Evolutionary conservation across 2,113 vertebrate species (phyloP).

Genomic region (Scartelaos histophorus): DNA sequence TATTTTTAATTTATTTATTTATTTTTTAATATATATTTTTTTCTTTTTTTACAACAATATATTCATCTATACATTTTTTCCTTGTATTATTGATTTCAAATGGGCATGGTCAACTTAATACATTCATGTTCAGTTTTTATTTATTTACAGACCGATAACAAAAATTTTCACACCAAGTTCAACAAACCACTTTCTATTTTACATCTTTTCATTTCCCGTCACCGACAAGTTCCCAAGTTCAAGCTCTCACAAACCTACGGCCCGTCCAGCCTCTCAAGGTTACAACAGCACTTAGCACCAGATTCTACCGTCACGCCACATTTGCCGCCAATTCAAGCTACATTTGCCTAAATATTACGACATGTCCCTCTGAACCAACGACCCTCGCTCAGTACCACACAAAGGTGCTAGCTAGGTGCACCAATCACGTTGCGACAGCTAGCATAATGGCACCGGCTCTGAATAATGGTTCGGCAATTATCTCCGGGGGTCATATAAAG

Average conservation of each 20-base stretch:
- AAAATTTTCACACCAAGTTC: not conserved
- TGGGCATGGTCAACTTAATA: not conserved
- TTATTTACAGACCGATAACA: not conserved
- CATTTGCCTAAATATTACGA: constrained; percentile 17
- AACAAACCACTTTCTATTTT: not conserved
- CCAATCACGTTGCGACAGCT: constrained; percentile 21
- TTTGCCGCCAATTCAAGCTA: not conserved
- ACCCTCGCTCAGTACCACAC: not conserved
- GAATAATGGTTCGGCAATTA: constrained; percentile 49
- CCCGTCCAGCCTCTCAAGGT: not conserved
- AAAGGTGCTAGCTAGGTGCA: constrained; percentile 9
- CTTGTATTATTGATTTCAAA: no score
- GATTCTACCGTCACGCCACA: constrained; percentile 7
- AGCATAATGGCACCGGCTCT: constrained; percentile 32
- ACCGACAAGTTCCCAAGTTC: not conserved
- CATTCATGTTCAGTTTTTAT: not conserved
- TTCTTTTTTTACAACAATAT: no score
- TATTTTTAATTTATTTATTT: no score
- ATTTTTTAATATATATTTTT: no score
- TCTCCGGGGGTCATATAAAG: constrained; percentile 48
- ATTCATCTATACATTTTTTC: no score
- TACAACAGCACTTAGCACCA: not conserved
- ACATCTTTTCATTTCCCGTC: not conserved
- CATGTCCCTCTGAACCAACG: constrained; percentile 6
- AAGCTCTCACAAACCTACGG: not conserved